Percentiles rank a stretch among this genome's conserved stretches.
These are phyloP conservation scores for Nephrotoma flavescens DNA, from an alignment of 2,888 invertebrate species.

Conservation along the genomic window DNA sequence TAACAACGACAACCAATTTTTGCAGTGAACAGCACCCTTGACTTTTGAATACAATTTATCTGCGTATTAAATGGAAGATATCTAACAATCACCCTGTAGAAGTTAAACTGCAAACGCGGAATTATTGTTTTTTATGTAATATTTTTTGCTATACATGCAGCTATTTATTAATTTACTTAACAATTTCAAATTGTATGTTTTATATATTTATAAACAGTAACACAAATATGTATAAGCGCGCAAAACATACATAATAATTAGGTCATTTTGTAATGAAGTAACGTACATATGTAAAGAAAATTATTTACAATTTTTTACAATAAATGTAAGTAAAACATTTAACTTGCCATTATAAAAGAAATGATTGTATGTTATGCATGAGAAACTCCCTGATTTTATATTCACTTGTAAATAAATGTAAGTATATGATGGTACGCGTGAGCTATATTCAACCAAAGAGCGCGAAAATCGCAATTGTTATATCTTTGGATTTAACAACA, in stretches of 20 bases:
- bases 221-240: background rate
- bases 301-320: background rate
- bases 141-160: background rate
- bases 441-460: background rate
- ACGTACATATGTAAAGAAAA: background rate
- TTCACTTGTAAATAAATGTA: background rate
- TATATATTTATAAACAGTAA: background rate
- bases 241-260: background rate
- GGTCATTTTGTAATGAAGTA: background rate
- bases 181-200: background rate
- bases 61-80: too few relatives aligned
- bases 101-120: background rate
- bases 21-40: too few relatives aligned
- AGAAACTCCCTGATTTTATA: background rate
- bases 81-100: background rate
- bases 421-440: too few relatives aligned
- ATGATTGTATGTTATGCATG: background rate
- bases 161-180: background rate
- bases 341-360: background rate
- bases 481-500: background rate
- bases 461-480: background rate
- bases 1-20: too few relatives aligned
- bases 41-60: too few relatives aligned
- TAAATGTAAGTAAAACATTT: background rate
- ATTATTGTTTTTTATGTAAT: background rate